A percentile compares a stretch with the other conserved stretches of the same genome.
phyloP scores from a whole-genome alignment of 2,888 invertebrate species.

The Hirtodrosophila trivittata region DNA sequence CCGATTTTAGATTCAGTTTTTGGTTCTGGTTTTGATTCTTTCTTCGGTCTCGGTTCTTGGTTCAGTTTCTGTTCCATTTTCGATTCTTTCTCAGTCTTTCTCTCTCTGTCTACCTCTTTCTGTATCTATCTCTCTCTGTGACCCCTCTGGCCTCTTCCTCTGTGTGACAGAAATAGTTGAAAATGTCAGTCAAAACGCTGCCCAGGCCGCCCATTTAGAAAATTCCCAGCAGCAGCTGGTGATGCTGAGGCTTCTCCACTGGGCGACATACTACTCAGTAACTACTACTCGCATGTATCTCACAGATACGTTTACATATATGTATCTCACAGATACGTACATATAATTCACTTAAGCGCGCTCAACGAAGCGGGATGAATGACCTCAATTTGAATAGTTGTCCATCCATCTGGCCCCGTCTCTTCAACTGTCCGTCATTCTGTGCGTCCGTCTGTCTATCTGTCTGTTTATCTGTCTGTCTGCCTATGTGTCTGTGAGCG shows the following conservation, averaged over 20 bases:
- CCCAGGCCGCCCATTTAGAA: conserved; percentile 19
- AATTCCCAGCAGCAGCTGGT: conserved; percentile 2
- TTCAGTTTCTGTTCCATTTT: too few relatives aligned
- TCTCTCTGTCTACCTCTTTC: not conserved
- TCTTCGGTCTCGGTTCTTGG: too few relatives aligned
- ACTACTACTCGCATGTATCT: conserved; percentile 33
- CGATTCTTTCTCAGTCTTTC: too few relatives aligned
- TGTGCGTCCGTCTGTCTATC: not conserved
- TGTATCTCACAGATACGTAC: conserved; percentile 29
- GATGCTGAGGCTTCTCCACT: conserved; percentile 39
- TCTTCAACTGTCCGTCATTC: conserved; percentile 1
- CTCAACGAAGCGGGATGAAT: conserved; percentile 81
- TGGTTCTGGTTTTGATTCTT: too few relatives aligned
- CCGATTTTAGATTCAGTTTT: too few relatives aligned
- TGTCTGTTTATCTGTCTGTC: conserved; percentile 6
- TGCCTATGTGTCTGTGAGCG: conserved; percentile 4
- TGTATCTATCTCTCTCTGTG: conserved; percentile 4
- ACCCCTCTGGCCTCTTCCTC: conserved; percentile 1
- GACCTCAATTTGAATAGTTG: conserved; percentile 79
- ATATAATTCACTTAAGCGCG: conserved; percentile 80
- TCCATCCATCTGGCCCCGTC: conserved; percentile 50
- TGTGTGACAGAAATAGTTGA: conserved; percentile 53
- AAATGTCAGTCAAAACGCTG: not conserved
- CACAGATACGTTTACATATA: conserved; percentile 26
- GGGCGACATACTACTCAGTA: not conserved